Percentiles rank a stretch among this genome's conserved stretches.
phyloP scores from a whole-genome alignment of 2,888 invertebrate genomes.

The Eulithis testata region DNA sequence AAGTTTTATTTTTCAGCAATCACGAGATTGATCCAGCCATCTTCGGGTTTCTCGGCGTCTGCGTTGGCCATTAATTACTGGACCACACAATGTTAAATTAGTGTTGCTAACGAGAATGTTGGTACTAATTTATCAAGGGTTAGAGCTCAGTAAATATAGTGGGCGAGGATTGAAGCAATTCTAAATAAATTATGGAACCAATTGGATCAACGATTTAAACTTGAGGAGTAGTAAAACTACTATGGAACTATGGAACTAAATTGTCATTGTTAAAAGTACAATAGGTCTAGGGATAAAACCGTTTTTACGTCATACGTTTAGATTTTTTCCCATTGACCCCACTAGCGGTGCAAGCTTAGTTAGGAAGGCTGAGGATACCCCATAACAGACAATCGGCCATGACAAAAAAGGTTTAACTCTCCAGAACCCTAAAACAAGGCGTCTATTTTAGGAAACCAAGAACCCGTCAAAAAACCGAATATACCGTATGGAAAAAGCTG shows the following conservation, averaged over 20 bases:
- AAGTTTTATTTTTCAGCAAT: no score
- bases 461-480: not conserved
- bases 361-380: no score
- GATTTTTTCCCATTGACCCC: no score
- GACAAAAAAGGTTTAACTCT: no score
- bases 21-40: slow-evolving; percentile 15
- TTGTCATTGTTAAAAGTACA: no score
- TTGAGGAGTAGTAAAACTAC: not conserved
- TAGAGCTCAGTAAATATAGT: slow-evolving; percentile 16
- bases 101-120: slow-evolving; percentile 33
- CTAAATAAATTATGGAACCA: slow-evolving; percentile 1
- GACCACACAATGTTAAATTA: slow-evolving; percentile 39
- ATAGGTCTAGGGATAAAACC: no score
- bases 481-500: not conserved
- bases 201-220: slow-evolving; percentile 1
- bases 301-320: no score
- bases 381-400: no score
- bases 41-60: slow-evolving; percentile 8
- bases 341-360: no score
- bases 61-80: slow-evolving; percentile 36
- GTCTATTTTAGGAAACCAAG: no score
- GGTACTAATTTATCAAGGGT: slow-evolving; percentile 37
- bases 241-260: no score
- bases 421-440: no score
- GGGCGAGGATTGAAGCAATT: slow-evolving; percentile 9